These are phyloP conservation scores for Volucella zonaria DNA, from an alignment of 2,888 invertebrate species.

Conservation along the genomic window DNA sequence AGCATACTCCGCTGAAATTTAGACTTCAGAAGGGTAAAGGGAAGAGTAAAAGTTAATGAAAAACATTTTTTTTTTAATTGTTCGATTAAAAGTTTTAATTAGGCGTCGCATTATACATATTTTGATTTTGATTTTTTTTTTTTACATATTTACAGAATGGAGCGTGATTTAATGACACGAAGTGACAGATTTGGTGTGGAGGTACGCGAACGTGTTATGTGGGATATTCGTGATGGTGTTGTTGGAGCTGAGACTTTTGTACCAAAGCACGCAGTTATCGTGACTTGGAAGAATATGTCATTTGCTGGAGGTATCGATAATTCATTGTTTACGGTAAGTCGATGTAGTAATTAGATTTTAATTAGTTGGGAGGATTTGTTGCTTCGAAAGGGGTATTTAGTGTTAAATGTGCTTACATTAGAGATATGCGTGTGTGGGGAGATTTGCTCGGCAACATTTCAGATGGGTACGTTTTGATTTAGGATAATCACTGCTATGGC, in stretches of 20 bases:
- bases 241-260: slow-evolving; percentile 95
- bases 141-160: slow-evolving; percentile 83
- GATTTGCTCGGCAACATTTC: too few species aligned
- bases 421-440: too few species aligned
- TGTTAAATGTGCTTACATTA: too few species aligned
- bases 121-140: slow-evolving; percentile 14
- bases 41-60: not conserved
- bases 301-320: slow-evolving; percentile 94
- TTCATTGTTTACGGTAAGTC: slow-evolving; percentile 87
- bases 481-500: too few species aligned
- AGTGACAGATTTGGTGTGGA: slow-evolving; percentile 93
- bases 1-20: not conserved
- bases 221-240: slow-evolving; percentile 95
- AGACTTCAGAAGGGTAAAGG: too few species aligned
- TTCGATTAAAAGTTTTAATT: slow-evolving; percentile 23
- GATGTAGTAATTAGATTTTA: too few species aligned
- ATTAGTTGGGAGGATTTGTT: too few species aligned
- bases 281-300: slow-evolving; percentile 98
- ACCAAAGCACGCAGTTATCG: slow-evolving; percentile 94
- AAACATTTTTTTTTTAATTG: not conserved
- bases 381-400: too few species aligned
- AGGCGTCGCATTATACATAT: slow-evolving; percentile 4
- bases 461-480: too few species aligned
- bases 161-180: slow-evolving; percentile 88
- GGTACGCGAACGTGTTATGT: slow-evolving; percentile 91